Evolutionary conservation across 2,888 invertebrate genomes (phyloP), one percentile per base, ranked within the genome.

Genomic region (Leptopilina myrica): DNA sequence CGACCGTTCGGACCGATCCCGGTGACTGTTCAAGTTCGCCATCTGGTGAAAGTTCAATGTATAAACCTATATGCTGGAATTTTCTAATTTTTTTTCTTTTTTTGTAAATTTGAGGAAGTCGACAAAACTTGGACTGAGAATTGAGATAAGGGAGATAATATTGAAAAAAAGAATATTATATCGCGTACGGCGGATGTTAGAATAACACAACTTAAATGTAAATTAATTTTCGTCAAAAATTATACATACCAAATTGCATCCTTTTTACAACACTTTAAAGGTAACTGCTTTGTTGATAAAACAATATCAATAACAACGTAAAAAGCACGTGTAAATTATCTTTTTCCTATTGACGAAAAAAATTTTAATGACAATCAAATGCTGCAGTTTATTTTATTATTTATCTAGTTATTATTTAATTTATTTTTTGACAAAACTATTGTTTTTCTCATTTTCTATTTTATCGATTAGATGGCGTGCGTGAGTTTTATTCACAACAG

Each of bases 1-100:
- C 85, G 85, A 85, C 88, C 87, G 87, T 86, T 88, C 87, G 86
- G 82, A 86, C 86, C 84, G 89, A 89, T 87, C 88, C 86, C 87
- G 87, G 86, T 89, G 88, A 88, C 88, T 88, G 69, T 73, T 33
- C 53, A 73, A 53, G 33, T 73, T 33, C 73, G 73, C 78, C 78
- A 81, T 73, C 81, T 77, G 76, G 79, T 78, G 46, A 77, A 65
- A 73, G 79, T 82, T 83, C 79, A 78, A 82, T 81, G 76, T 79
- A 85, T 84, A 84, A 85, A 80, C 86, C 84, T 77, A 64, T 40
- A 5, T 43, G 43, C 43, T 43, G 8, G 56, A 73, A 56, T 73
- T 56, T 56, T 59, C 56, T 40, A 9, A 73, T 73, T 73, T 56
- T 73, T n/a, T 56, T 73, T n/a, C n/a, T 33, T 49, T 49, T 49